These are phyloP conservation scores for Sphaerophoria rueppellii DNA, from an alignment of 2,888 invertebrate genomes.

Conservation along the genomic window DNA sequence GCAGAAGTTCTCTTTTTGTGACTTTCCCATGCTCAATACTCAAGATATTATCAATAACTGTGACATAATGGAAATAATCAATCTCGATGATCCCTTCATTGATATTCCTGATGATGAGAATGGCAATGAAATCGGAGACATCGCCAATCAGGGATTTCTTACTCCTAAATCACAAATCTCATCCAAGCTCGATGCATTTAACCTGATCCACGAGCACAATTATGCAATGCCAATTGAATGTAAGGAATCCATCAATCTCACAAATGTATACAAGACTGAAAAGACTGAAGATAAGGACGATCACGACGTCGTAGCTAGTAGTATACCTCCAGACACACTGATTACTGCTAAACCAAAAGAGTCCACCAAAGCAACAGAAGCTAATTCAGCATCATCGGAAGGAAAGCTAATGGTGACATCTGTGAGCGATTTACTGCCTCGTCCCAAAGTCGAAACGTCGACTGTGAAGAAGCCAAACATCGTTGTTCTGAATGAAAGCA, in stretches of 20 bases:
- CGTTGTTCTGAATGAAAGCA: slow-evolving; percentile 81
- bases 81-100: slow-evolving; percentile 81
- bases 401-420: slow-evolving; percentile 70
- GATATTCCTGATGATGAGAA: slow-evolving; percentile 80
- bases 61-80: slow-evolving; percentile 82
- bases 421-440: slow-evolving; percentile 63
- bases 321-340: slow-evolving; percentile 30
- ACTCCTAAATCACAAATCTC: neutral
- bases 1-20: slow-evolving; percentile 80
- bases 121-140: slow-evolving; percentile 52
- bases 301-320: slow-evolving; percentile 63
- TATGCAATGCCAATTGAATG: slow-evolving; percentile 78
- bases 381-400: slow-evolving; percentile 70
- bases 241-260: slow-evolving; percentile 79
- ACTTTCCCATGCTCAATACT: slow-evolving; percentile 79
- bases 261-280: slow-evolving; percentile 79
- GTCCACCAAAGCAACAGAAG: slow-evolving; percentile 14
- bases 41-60: slow-evolving; percentile 81
- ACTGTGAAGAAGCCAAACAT: slow-evolving; percentile 78
- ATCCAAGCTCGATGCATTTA: slow-evolving; percentile 14
- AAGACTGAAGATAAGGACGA: slow-evolving; percentile 77
- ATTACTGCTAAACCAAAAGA: slow-evolving; percentile 59
- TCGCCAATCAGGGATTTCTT: slow-evolving; percentile 41
- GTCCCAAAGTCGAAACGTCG: slow-evolving; percentile 29
- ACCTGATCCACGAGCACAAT: slow-evolving; percentile 79